Conservation (phyloP, 1,140 invertebrate genomes). For the Eriosoma lanigerum region DNA sequence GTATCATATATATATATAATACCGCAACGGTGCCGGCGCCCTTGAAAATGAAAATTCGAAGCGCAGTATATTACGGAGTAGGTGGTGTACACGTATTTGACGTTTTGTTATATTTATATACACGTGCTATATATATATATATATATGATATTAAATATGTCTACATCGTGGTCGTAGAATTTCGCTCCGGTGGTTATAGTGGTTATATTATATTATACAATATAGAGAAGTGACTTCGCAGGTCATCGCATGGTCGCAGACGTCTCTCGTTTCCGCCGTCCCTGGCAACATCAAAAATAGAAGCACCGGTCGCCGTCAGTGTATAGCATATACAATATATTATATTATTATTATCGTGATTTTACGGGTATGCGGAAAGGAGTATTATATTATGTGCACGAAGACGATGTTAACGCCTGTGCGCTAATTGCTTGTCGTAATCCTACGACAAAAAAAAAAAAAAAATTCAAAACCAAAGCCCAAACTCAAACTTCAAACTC, state of each 20-base stretch:
- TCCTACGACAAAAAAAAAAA: not conserved
- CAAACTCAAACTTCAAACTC: too few species aligned
- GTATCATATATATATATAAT: not conserved
- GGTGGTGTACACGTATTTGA: not conserved
- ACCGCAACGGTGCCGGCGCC: not conserved
- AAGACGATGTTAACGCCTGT: not conserved
- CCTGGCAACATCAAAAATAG: constrained; percentile 19
- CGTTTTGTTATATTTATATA: not conserved
- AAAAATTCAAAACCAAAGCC: too few species aligned
- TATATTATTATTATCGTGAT: not conserved
- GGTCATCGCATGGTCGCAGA: not conserved
- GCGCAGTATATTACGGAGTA: not conserved
- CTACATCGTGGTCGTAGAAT: not conserved
- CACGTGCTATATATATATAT: not conserved
- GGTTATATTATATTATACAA: too few species aligned
- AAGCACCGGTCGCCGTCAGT: not conserved
- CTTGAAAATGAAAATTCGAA: constrained; percentile 3
- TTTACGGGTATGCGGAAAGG: not conserved
- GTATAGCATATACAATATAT: not conserved
- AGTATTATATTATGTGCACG: not conserved
- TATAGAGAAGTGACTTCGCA: not conserved
- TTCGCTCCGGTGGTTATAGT: not conserved
- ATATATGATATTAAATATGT: not conserved
- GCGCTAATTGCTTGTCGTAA: constrained; percentile 17
- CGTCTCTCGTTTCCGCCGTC: constrained; percentile 12